Evolutionary conservation across 92 coral and sea anemone species (phyloP).

Genomic region (Meandrina meandrites): DNA sequence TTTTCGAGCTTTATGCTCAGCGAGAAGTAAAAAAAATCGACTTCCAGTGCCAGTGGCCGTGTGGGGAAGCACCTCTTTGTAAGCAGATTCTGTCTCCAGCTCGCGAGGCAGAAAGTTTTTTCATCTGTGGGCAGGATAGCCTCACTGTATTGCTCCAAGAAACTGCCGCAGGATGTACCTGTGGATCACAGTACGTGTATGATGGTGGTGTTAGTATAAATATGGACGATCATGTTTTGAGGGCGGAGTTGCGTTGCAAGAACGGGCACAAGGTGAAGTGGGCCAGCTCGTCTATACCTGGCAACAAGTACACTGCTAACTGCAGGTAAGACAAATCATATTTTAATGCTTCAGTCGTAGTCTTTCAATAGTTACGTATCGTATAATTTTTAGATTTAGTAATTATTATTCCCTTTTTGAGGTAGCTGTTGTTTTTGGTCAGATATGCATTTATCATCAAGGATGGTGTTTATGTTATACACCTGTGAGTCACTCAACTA

Average conservation of each 20-base stretch:
- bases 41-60: not conserved
- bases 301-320: conserved; percentile 22
- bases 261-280: conserved; percentile 29
- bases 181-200: not conserved
- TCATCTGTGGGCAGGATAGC: not conserved
- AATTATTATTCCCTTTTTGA: no score
- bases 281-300: conserved; percentile 19
- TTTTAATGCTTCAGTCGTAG: no score
- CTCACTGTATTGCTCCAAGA: not conserved
- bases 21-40: not conserved
- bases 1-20: not conserved
- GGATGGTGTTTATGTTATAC: no score
- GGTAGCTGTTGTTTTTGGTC: no score
- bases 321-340: not conserved
- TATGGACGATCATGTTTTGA: not conserved
- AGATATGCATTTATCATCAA: no score
- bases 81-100: conserved; percentile 17
- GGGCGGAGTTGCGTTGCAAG: not conserved
- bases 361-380: no score
- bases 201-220: not conserved
- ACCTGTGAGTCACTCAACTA: no score
- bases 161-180: not conserved
- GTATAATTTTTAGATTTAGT: no score
- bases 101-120: not conserved
- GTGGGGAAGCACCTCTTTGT: not conserved